Evolutionary conservation across 2,797 vertebrate species (phyloP), one percentile per base, ranked within the genome.

Genomic region (Characodon lateralis): DNA sequence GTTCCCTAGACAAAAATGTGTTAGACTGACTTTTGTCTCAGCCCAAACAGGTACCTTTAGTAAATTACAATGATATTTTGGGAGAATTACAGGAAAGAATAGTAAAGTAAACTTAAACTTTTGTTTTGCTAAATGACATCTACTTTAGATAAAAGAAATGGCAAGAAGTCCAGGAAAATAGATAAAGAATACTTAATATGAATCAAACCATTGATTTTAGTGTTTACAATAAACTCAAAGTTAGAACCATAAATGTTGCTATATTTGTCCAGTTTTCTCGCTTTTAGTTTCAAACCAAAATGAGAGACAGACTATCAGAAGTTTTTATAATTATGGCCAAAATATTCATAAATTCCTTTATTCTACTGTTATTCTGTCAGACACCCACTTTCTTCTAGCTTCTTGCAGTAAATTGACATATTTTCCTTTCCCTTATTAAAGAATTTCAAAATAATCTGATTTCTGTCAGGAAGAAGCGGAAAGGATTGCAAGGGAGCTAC

Each of bases 381-480:
- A 75, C 69, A 31, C 22, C 35, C 14, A 26, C 35, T 63, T 58
- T 71, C 66, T 63, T 28, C 72, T 59, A 68, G 73, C 69, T 55
- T 76, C 53, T 68, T 69, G 63, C 59, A 84, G 41, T 24, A 84
- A 81, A 90, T 91, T 78, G 84, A 81, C 89, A 93, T 84, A 84
- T 90, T 89, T 89, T 77, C 77, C 70, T 79, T 66, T 65, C 69
- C 79, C 84, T 87, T 89, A 76, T 83, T 87, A 87, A 86, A 86
- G 79, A 87, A 82, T 86, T 91, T 85, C 71, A 68, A 85, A 91
- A 88, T 86, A 85, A 86, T 93, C 88, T 89, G 83, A 90, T 90
- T 93, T 91, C 85, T 91, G 86, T 85, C 88, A 84, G 85, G 78
- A 78, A 72, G 3, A 55, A 77, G 78, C 75, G 53, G 78, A 74